A percentile compares a stretch with the other conserved stretches of the same genome.
Evolutionary conservation across 2,888 invertebrate genomes (phyloP).

Genomic region (Sesia apiformis): DNA sequence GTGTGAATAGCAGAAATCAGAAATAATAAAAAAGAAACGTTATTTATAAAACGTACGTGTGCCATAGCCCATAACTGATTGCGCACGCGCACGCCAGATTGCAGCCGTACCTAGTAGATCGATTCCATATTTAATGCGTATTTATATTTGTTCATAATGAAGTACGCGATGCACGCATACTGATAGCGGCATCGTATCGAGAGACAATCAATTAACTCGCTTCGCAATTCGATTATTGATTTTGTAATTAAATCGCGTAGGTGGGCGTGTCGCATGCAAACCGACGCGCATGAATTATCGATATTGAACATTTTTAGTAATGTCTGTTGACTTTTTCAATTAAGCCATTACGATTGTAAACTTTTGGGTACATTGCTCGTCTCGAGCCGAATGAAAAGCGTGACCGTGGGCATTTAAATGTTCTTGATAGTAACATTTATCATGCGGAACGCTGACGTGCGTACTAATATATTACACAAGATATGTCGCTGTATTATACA

Average conservation of each 20-base stretch:
- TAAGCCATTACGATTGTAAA: conserved; percentile 26
- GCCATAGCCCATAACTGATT: conserved; percentile 9
- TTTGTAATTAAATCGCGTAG: conserved; percentile 65
- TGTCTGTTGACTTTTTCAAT: conserved; percentile 40
- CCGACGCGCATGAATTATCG: conserved; percentile 29
- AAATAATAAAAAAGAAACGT: neutral
- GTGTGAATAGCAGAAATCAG: conserved; percentile 1
- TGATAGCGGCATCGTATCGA: conserved; percentile 48
- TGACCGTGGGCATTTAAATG: no score
- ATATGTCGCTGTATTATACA: conserved; percentile 28
- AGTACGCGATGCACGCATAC: conserved; percentile 40
- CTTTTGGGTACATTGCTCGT: no score
- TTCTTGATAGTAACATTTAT: neutral
- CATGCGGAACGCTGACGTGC: conserved; percentile 11
- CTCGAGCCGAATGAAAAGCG: neutral
- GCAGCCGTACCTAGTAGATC: conserved; percentile 12
- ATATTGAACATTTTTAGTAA: conserved; percentile 25
- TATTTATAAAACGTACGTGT: neutral
- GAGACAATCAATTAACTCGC: conserved; percentile 57
- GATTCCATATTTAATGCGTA: conserved; percentile 1
- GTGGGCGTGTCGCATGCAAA: conserved; percentile 40
- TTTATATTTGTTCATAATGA: conserved; percentile 6
- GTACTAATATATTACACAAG: conserved; percentile 17
- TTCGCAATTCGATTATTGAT: conserved; percentile 66
- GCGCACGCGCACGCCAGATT: conserved; percentile 6